phyloP scores from a whole-genome alignment of 2,113 vertebrate genomes.

The Fulica atra region DNA sequence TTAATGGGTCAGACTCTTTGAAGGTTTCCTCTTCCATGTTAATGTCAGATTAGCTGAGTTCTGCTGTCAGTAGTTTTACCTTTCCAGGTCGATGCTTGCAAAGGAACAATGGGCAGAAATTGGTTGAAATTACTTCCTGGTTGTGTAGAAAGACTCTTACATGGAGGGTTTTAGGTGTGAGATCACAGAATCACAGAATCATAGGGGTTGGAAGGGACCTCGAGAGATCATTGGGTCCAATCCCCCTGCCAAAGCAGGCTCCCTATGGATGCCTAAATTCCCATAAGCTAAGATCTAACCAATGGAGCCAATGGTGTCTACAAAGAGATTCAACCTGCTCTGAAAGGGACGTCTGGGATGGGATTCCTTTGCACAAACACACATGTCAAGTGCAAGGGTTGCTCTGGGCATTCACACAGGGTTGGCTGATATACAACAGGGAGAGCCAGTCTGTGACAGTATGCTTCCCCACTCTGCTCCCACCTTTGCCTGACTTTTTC shows the following conservation, averaged over 20 bases:
- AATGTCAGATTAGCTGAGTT: background rate
- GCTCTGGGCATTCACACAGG: background rate
- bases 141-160: background rate
- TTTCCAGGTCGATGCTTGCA: background rate
- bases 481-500: too few species aligned
- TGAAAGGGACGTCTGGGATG: background rate
- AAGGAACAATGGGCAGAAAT: background rate
- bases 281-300: background rate
- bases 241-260: too few species aligned
- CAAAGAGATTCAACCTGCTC: background rate
- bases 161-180: background rate
- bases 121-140: background rate
- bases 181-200: too few species aligned
- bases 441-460: background rate
- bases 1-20: slow-evolving; percentile 22
- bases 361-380: background rate
- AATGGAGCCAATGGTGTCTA: background rate
- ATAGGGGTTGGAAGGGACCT: too few species aligned
- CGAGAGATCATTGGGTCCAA: too few species aligned
- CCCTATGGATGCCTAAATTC: background rate
- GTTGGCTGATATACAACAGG: background rate
- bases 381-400: background rate
- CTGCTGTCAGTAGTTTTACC: background rate
- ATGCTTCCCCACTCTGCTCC: too few species aligned
- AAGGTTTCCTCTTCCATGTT: background rate